Conservation (phyloP, 2,888 invertebrate genomes). For the Caradrina clavipalpis region DNA sequence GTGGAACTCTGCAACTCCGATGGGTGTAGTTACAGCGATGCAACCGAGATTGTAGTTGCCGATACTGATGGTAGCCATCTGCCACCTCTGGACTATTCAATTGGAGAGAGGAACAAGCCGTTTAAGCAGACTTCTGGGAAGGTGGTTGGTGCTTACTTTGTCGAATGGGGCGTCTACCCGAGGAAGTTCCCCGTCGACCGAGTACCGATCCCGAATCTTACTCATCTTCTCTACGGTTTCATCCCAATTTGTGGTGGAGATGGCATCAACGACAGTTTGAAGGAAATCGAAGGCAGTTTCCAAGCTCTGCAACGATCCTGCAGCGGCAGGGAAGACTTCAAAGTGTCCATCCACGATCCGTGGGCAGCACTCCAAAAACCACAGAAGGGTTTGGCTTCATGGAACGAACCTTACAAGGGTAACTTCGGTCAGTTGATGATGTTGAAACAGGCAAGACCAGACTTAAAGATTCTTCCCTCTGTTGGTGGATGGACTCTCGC, state of each 20-base stretch:
- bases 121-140: slow-evolving; percentile 88
- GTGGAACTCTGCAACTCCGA: slow-evolving; percentile 86
- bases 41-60: slow-evolving; percentile 85
- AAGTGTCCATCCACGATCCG: slow-evolving; percentile 88
- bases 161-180: slow-evolving; percentile 89
- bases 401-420: slow-evolving; percentile 89
- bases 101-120: slow-evolving; percentile 85
- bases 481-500: slow-evolving; percentile 88
- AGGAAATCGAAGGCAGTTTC: slow-evolving; percentile 89
- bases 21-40: slow-evolving; percentile 84
- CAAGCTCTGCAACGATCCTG: slow-evolving; percentile 88
- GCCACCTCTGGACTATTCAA: slow-evolving; percentile 82
- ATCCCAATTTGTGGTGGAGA: slow-evolving; percentile 89
- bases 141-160: slow-evolving; percentile 87
- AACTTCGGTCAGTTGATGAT: slow-evolving; percentile 89
- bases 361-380: slow-evolving; percentile 89
- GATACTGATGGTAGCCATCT: slow-evolving; percentile 89
- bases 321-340: slow-evolving; percentile 87
- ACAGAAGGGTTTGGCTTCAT: slow-evolving; percentile 85
- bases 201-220: slow-evolving; percentile 85
- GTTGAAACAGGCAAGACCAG: slow-evolving; percentile 86
- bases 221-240: slow-evolving; percentile 87
- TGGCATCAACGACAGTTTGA: slow-evolving; percentile 89
- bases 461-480: slow-evolving; percentile 86
- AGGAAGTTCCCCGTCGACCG: slow-evolving; percentile 87